Evolutionary conservation across 2,113 vertebrate genomes (phyloP).

Genomic region (Hypomesus transpacificus): DNA sequence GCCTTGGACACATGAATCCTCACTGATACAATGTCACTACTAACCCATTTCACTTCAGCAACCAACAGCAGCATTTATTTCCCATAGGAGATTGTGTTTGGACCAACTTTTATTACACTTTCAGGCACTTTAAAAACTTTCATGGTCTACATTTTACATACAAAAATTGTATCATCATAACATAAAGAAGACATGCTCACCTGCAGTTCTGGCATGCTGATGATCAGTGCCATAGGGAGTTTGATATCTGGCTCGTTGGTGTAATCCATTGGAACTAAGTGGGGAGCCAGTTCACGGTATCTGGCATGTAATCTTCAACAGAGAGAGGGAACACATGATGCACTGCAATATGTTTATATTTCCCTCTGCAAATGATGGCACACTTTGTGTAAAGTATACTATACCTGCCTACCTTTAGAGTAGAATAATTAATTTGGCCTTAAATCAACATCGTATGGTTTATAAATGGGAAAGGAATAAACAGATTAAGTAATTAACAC

Average conservation of each 20-base stretch:
- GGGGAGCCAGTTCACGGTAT: conserved; percentile 92
- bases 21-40: not conserved
- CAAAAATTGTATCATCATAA: not conserved
- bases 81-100: too few species aligned
- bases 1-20: not conserved
- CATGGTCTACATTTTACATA: too few species aligned
- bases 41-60: not conserved
- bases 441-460: too few species aligned
- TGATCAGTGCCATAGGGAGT: conserved; percentile 86
- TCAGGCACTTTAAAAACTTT: too few species aligned
- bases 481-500: too few species aligned
- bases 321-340: not conserved
- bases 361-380: not conserved
- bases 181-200: conserved; percentile 58
- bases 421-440: too few species aligned
- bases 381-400: not conserved
- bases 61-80: not conserved
- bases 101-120: too few species aligned
- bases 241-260: conserved; percentile 88
- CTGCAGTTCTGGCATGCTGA: conserved; percentile 95
- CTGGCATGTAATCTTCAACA: conserved; percentile 81
- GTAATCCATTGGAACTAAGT: conserved; percentile 94
- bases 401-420: too few species aligned
- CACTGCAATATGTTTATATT: not conserved
- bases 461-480: too few species aligned